Base-by-base conservation (phyloP, 2,797 vertebrate species). In the Cossypha polioptera region DNA sequence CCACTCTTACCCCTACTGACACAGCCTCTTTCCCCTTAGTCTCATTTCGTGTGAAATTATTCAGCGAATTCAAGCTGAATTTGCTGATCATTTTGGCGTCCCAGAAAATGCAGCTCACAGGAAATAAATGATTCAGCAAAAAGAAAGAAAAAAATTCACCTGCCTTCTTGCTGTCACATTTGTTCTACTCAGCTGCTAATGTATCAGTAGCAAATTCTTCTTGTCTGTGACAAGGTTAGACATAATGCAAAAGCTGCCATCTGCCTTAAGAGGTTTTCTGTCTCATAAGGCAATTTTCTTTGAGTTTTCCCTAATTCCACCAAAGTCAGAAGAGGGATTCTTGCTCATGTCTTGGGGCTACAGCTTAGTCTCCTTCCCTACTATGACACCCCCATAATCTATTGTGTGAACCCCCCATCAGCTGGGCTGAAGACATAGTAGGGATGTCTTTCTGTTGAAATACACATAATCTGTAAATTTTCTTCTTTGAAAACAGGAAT, bases 201-300 rank as follows among this genome's bases (percentile, higher is more conserved):
- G 28, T 51, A 89, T 88, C 78, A 53, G 43, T 59, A 83, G 54
- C 54, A 90, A 92, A 86, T 91, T 85, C 73, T 80, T 90, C 83
- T 57, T 86, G 68, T 90, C 78, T 82, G 86, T 94, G 83, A 91
- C 86, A 90, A 85, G 50, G 54, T 51, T 73, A 94, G 75, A 76
- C 38, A 29, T 65, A 88, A 86, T 29, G 78, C 40, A 89, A 92
- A 96, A 92, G 47, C 84, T 77, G 68, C 40, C 66, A 54, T 88
- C 65, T 90, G 69, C 86, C 66, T 94, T 62, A 50, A 51, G 62
- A 88, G 17, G 31, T 66, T 84, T 78, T 72, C 45, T 66, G 40
- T 71, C 54, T 66, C n/a, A 18, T 48, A n/a, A 84, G 40, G 48
- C 53, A 66, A 83, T 91, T 86, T 86, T 65, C 33, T 61, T 80